Conservation (phyloP, 2,888 invertebrate genomes). For the Brenthis hecate region DNA sequence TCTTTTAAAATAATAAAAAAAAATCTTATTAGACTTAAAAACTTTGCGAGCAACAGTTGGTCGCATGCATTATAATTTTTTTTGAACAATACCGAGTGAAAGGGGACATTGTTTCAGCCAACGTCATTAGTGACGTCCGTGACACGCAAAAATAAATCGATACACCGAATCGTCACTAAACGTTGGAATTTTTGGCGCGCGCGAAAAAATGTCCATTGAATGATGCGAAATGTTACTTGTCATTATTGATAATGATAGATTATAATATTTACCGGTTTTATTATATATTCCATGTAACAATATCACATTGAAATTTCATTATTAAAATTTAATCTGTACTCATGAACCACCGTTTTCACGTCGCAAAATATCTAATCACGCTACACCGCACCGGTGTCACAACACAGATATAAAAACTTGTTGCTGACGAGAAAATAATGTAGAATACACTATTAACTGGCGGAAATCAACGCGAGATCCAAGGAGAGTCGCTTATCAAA, state of each 20-base stretch:
- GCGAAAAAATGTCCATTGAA: constrained; percentile 22
- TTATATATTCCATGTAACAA: constrained; percentile 1
- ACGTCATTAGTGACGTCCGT: constrained; percentile 43
- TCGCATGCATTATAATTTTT: constrained; percentile 5
- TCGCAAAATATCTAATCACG: not conserved
- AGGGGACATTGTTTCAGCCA: constrained; percentile 28
- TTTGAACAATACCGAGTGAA: constrained; percentile 21
- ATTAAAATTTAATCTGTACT: too few species aligned
- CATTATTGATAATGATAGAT: not conserved
- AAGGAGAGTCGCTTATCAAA: constrained; percentile 30
- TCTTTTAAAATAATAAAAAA: not conserved
- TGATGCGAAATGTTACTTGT: not conserved
- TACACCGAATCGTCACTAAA: constrained; percentile 35
- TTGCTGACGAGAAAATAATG: constrained; percentile 34
- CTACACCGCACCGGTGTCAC: constrained; percentile 36
- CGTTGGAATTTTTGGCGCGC: constrained; percentile 36
- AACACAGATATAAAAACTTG: constrained; percentile 39
- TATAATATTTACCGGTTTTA: not conserved
- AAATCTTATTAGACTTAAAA: not conserved
- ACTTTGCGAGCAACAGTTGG: constrained; percentile 11
- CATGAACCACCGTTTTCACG: too few species aligned
- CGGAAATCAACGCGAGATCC: constrained; percentile 27
- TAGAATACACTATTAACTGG: constrained; percentile 35
- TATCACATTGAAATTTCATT: too few species aligned
- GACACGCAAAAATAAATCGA: constrained; percentile 43